A percentile compares a stretch with the other conserved stretches of the same genome.
phyloP scores from a whole-genome alignment of 1,140 invertebrate genomes.

The Drosophila carrolli region DNA sequence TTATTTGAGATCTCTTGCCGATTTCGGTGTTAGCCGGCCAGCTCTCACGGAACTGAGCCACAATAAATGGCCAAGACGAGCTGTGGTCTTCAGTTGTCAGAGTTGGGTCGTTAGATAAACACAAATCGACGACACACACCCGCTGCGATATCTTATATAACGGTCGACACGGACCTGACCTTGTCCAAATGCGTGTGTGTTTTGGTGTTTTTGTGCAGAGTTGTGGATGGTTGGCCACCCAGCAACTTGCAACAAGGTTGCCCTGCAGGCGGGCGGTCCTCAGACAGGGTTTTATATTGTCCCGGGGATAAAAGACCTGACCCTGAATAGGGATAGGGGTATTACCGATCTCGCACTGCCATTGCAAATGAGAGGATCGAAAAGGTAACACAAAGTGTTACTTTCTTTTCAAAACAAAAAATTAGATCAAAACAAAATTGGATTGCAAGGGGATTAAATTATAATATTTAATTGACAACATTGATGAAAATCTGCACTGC shows the following conservation, averaged over 20 bases:
- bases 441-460: too few relatives aligned
- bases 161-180: slow-evolving; percentile 37
- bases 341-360: background rate
- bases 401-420: background rate
- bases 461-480: too few relatives aligned
- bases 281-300: slow-evolving; percentile 4
- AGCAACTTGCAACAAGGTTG: slow-evolving; percentile 44
- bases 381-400: background rate
- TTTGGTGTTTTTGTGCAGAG: slow-evolving; percentile 4
- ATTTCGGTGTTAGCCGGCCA: background rate
- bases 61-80: slow-evolving; percentile 30
- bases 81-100: slow-evolving; percentile 28
- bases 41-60: slow-evolving; percentile 54
- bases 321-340: slow-evolving; percentile 17
- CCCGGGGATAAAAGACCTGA: slow-evolving; percentile 8
- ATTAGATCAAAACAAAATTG: too few relatives aligned
- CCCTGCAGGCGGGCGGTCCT: slow-evolving; percentile 23
- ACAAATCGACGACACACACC: slow-evolving; percentile 26
- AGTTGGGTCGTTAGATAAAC: slow-evolving; percentile 28
- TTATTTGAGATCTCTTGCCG: slow-evolving; percentile 57
- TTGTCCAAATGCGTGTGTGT: slow-evolving; percentile 34
- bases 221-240: slow-evolving; percentile 33
- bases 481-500: too few relatives aligned
- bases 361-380: background rate
- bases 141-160: slow-evolving; percentile 44